Evolutionary conservation across 2,888 invertebrate species (phyloP).

Genomic region (Tanypteryx hageni): DNA sequence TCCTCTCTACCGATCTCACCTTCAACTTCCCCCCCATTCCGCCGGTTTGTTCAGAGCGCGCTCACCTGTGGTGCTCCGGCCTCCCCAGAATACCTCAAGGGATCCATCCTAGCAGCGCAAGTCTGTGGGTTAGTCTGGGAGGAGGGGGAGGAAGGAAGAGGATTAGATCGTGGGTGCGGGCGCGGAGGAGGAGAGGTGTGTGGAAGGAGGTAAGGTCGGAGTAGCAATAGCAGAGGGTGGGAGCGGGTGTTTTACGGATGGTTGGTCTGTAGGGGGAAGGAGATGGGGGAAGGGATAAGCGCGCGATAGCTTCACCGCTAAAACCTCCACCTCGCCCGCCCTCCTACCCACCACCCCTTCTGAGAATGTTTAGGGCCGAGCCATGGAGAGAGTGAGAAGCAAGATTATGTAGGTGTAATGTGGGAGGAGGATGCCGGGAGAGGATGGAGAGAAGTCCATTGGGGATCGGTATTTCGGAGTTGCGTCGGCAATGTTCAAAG

Average conservation of each 20-base stretch:
- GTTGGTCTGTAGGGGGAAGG: neutral
- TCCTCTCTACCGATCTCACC: too few species aligned
- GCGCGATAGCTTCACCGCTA: neutral
- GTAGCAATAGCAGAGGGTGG: neutral
- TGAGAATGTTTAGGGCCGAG: slow-evolving; percentile 5
- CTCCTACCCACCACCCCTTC: neutral
- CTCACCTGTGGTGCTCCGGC: slow-evolving; percentile 6
- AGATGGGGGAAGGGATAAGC: neutral
- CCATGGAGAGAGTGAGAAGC: neutral
- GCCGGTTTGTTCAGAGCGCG: neutral
- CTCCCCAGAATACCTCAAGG: slow-evolving; percentile 13
- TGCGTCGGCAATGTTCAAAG: neutral
- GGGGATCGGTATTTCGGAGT: neutral
- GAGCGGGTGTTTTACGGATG: neutral
- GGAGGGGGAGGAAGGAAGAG: neutral
- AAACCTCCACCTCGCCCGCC: slow-evolving; percentile 9
- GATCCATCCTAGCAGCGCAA: slow-evolving; percentile 36
- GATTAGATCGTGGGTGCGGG: neutral
- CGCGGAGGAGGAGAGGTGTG: neutral
- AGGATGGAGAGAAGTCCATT: neutral
- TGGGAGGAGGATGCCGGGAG: neutral
- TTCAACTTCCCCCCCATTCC: neutral
- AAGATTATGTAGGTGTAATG: neutral
- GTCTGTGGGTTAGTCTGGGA: neutral
- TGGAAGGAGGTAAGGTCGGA: neutral